Conservation (phyloP, 2,113 vertebrate genomes). For the Opisthocomus hoazin region DNA sequence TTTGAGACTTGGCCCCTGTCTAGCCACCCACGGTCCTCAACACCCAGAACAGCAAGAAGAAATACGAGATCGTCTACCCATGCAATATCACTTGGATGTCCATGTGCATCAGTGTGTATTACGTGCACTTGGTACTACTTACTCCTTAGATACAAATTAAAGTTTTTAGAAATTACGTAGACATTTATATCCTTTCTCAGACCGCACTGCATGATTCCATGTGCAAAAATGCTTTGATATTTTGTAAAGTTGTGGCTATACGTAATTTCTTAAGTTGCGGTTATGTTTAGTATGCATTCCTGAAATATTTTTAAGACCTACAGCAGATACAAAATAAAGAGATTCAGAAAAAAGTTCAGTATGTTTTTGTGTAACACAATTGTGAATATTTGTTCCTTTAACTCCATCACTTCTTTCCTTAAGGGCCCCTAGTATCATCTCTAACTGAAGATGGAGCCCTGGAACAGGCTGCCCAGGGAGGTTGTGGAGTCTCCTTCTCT, state of each 20-base stretch:
- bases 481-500: no score
- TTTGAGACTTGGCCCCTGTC: neutral
- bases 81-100: neutral
- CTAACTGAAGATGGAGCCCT: no score
- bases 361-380: neutral
- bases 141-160: neutral
- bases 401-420: neutral
- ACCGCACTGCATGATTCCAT: neutral
- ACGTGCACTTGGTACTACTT: fast-evolving
- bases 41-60: neutral
- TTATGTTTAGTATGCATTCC: neutral
- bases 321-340: neutral
- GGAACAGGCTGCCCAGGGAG: no score
- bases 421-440: neutral
- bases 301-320: neutral
- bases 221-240: neutral
- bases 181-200: neutral
- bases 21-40: neutral
- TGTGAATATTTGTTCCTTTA: neutral
- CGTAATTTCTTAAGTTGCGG: neutral
- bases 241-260: neutral
- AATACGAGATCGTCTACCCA: neutral
- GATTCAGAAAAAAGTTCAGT: neutral
- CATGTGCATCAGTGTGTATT: neutral
- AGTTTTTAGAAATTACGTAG: neutral